Base-by-base conservation (phyloP, 1,140 invertebrate species). In the Panulirus ornatus region DNA sequence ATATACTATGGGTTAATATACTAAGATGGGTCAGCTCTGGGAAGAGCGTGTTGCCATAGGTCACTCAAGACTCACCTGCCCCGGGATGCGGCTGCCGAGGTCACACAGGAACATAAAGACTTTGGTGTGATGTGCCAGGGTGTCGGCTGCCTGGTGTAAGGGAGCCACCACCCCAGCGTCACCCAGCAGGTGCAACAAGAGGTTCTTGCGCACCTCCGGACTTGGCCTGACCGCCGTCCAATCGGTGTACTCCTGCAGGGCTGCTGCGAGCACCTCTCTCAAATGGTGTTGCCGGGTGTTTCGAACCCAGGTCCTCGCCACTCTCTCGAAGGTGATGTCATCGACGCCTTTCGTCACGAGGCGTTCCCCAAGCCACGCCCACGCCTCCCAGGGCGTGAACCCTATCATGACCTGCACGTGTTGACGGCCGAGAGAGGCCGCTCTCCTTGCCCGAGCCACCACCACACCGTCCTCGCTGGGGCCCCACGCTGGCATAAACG, bases 391-490 rank as follows among this genome's bases (percentile, higher is more conserved):
- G 3, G 92, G 92, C 16, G 90, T 92, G 66, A 86, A 90, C 1
- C 92, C 92, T 19, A 92, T 36, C 58, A 92, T 93, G 98, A 97
- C 91, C 98, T 96, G 90, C 97, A 95, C 93, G 97, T 96, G 70
- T 97, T 97, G 93, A 98, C 97, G 93, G 99, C 98, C 36, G 98
- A 98, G 54, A 5, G 91, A 83, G 1, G 84, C 66, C n/a, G 66
- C 70, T 6, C 84, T 66, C 14, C 85, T 34, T 22, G 44, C 81
- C 1, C 73, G 58, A 0, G 91, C 88, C 16, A 98, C 97, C 2
- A 98, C 97, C 6, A 98, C 97, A 6, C 97, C 97, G 92, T 98
- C 97, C 1, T 97, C 96, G 88, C 96, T 97, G 27, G 96, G 97
- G 0, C 97, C 97, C 92, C 98, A 98, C 11, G 97, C 96, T 82